Evolutionary conservation across 1,140 invertebrate species (phyloP).

Genomic region (Phthorimaea operculella): DNA sequence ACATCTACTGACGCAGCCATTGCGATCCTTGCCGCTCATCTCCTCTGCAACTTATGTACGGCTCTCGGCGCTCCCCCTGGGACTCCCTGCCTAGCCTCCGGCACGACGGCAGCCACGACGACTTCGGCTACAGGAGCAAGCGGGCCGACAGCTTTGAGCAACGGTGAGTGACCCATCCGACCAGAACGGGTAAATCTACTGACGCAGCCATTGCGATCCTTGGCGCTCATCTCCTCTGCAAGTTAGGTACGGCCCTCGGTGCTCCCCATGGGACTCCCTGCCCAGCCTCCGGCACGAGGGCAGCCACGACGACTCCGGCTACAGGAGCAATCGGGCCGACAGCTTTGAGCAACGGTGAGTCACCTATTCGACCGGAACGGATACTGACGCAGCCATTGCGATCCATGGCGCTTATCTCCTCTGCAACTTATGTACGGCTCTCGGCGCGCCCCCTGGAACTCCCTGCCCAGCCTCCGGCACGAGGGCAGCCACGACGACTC

Average conservation of each 20-base stretch:
- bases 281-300: conserved; percentile 84
- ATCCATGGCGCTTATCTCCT: too few relatives aligned
- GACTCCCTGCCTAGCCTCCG: conserved; percentile 84
- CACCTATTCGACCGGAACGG: too few relatives aligned
- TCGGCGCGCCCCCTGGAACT: conserved; percentile 85
- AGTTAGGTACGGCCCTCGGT: conserved; percentile 75
- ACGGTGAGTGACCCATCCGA: too few relatives aligned
- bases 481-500: conserved; percentile 86
- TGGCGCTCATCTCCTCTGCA: too few relatives aligned
- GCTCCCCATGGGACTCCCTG: conserved; percentile 86
- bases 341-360: conserved; percentile 84
- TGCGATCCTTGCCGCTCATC: too few relatives aligned
- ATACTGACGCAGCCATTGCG: too few relatives aligned
- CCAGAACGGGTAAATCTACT: too few relatives aligned
- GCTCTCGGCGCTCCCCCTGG: conserved; percentile 83
- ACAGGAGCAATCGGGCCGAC: conserved; percentile 85
- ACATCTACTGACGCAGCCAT: too few relatives aligned
- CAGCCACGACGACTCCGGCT: conserved; percentile 85
- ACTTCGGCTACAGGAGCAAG: conserved; percentile 87
- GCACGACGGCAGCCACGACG: conserved; percentile 83
- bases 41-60: too few relatives aligned
- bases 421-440: too few relatives aligned
- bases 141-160: conserved; percentile 87
- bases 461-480: conserved; percentile 81
- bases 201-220: too few relatives aligned